Conservation (phyloP, 92 coral and sea anemone genomes). For the Paragorgia papillata region DNA sequence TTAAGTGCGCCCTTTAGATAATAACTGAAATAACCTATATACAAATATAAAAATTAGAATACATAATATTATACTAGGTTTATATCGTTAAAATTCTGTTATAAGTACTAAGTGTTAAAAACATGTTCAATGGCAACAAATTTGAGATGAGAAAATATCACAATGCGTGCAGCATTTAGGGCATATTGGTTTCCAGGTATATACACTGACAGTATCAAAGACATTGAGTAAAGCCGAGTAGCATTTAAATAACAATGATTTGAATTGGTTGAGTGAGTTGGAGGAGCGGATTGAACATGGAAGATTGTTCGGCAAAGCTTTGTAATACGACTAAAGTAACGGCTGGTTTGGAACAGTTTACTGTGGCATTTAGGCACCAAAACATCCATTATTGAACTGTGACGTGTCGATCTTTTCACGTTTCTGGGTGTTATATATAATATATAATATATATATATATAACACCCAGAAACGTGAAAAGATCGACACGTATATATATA, state of each 20-base stretch:
- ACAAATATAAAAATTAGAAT: not conserved
- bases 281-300: not conserved
- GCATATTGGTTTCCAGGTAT: not conserved
- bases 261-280: not conserved
- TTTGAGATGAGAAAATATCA: not conserved
- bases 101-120: not conserved
- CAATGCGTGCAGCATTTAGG: not conserved
- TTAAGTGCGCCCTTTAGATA: no score
- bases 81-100: no score
- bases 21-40: no score
- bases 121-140: no score
- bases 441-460: constrained; percentile 7
- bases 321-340: not conserved
- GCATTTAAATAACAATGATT: constrained; percentile 1
- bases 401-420: not conserved
- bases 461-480: not conserved
- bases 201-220: not conserved
- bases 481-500: not conserved
- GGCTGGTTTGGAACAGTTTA: not conserved
- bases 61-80: not conserved
- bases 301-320: not conserved
- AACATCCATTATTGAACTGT: not conserved
- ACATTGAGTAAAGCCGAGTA: not conserved
- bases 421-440: not conserved
- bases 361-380: not conserved